Conservation (phyloP, 2,888 invertebrate genomes). For the Lutraria lutraria region DNA sequence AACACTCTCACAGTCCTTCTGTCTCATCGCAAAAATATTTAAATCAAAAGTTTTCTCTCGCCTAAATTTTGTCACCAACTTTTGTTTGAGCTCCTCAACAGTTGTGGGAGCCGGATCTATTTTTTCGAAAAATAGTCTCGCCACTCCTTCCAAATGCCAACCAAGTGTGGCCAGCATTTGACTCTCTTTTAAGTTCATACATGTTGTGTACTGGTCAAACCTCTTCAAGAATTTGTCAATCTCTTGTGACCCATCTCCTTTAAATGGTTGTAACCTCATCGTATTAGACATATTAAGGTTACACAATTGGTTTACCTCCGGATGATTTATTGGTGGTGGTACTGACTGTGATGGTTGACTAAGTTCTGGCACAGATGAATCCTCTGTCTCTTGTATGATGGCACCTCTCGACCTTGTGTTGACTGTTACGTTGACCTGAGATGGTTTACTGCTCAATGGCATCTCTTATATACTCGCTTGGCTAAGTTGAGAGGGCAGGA, state of each 20-base stretch:
- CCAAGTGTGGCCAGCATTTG: constrained; percentile 22
- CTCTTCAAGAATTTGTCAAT: constrained; percentile 22
- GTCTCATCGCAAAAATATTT: constrained; percentile 29
- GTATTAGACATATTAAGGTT: not conserved
- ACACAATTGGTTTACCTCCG: too few species aligned
- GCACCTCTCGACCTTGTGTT: too few species aligned
- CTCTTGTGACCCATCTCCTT: constrained; percentile 27
- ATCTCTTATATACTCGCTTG: too few species aligned
- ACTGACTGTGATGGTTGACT: too few species aligned
- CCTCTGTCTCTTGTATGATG: too few species aligned
- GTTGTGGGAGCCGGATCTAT: constrained; percentile 15
- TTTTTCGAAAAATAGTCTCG: constrained; percentile 31
- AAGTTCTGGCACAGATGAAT: too few species aligned
- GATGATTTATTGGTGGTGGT: too few species aligned
- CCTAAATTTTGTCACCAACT: not conserved
- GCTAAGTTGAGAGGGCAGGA: too few species aligned
- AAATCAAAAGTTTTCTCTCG: not conserved
- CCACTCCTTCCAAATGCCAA: constrained; percentile 32
- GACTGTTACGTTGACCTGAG: too few species aligned
- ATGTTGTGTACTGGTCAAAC: constrained; percentile 32
- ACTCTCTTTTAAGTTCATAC: constrained; percentile 30
- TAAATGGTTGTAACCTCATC: constrained; percentile 15
- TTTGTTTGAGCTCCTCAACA: not conserved
- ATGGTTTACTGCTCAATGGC: too few species aligned
- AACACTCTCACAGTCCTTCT: constrained; percentile 13